Base-by-base conservation (phyloP, 1,140 invertebrate species). In the Bathynomus jamesi region DNA sequence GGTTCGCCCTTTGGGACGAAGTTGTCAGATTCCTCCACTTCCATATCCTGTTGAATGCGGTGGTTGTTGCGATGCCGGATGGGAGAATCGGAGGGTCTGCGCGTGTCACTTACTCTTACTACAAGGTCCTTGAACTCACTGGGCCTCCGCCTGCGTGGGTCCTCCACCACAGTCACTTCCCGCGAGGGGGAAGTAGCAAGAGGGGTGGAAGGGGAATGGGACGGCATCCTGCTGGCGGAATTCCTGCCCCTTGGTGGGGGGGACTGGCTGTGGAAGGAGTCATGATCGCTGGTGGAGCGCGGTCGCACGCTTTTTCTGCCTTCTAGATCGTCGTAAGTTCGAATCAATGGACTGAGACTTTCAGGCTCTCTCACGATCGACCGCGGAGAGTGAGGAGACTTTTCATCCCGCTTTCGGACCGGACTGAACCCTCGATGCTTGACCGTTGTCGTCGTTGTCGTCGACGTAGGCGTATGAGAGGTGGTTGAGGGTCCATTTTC, bases 201-300 rank as follows among this genome's bases (percentile, higher is more conserved):
- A 62, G 75, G 69, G 46, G 72, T 62, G 24, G 77, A 64, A 27
- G 75, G 75, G 25, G 77, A 75, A 28, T 70, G 69, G 7, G 70
- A 32, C n/a, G 67, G 62, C 53, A 69, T 28, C 21, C 53, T 61
- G 8, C 67, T 53, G 30, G 53, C 60, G 8, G 62, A 64, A 64
- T 27, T 27, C 62, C 25, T 64, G 11, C 62, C 62, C 17, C 25
- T 10, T 28, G 71, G 74, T 21, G 80, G 78, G 27, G 80, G 80
- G 11, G 79, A 79, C 63, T 79, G 77, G 65, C 79, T 80, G 40
- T 78, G 79, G 63, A 77, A 79, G 61, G 79, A 80, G 28, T 80
- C 80, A 46, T 79, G 79, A 32, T 80, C 80, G 73, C 80, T 81
- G 60, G 78, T 76, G 32, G 78, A 79, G 46, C 79, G 78, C 11